A percentile compares a stretch with the other conserved stretches of the same genome.
phyloP scores from a whole-genome alignment of 2,888 invertebrate genomes.

The Synergus gifuensis region DNA sequence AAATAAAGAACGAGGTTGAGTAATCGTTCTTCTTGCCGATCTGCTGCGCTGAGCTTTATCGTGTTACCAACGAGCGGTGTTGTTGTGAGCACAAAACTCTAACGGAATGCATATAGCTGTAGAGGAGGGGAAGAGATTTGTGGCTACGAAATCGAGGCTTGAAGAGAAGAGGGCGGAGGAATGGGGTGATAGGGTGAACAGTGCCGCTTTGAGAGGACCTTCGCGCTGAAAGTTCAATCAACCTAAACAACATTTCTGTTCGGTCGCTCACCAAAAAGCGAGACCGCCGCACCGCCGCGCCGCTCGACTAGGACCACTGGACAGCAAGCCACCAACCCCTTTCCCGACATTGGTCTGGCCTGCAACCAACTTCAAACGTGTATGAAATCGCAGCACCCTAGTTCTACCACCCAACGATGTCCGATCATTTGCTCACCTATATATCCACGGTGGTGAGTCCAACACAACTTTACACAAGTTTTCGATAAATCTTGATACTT shows the following conservation, averaged over 20 bases:
- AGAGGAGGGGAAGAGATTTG: constrained; percentile 28
- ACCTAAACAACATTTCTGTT: constrained; percentile 74
- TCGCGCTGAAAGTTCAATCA: constrained; percentile 70
- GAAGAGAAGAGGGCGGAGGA: constrained; percentile 43
- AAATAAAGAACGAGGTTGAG: constrained; percentile 42
- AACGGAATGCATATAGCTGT: constrained; percentile 20
- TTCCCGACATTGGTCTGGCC: constrained; percentile 70
- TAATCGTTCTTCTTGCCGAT: constrained; percentile 35
- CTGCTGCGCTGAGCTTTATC: constrained; percentile 52
- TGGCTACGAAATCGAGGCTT: constrained; percentile 27
- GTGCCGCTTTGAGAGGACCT: constrained; percentile 65
- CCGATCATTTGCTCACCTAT: background rate
- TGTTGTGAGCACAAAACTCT: constrained; percentile 35
- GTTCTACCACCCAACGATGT: background rate
- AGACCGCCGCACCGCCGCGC: constrained; percentile 47
- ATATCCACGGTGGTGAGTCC: background rate
- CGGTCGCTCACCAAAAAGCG: constrained; percentile 70
- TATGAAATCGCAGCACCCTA: constrained; percentile 66
- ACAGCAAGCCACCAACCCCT: constrained; percentile 68
- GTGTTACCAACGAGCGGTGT: constrained; percentile 55
- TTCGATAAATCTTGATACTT: background rate
- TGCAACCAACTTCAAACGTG: constrained; percentile 73
- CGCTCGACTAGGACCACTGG: constrained; percentile 61
- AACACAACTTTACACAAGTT: background rate
- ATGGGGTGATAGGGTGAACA: constrained; percentile 46